Evolutionary conservation across 2,797 vertebrate genomes (phyloP), one percentile per base, ranked within the genome.

Genomic region (Euthynnus affinis): DNA sequence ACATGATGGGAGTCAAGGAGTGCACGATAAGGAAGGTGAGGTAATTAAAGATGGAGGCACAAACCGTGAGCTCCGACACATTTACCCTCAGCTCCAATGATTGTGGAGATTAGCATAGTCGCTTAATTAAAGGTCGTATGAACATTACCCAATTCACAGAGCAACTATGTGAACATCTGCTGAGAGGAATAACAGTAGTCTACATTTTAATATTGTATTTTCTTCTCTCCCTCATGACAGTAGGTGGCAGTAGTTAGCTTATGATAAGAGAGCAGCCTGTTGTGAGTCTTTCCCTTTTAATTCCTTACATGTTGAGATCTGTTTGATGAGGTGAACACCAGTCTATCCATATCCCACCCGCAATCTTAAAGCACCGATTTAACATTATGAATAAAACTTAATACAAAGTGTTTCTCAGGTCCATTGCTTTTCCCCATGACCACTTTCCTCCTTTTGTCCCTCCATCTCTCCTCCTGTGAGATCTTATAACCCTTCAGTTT

Each of bases 181-280:
- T 93, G 53, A 75, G 57, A 90, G 85, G 78, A 87, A 90, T 90
- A 71, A 93, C 87, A 84, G 73, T 85, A 73, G 67, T 74, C 32
- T 20, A 49, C 56, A 55, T 74, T 80, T 78, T 73, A 67, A 64
- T 15, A 64, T 66, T 74, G 58, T 57, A 22, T 62, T 91, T 90
- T 83, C 69, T 53, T 86, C 86, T 69, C 89, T 52, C 42, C 48
- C 23, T 65, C 23, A 10, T 58, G 72, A 83, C 95, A 93, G 93
- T 90, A 92, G 95, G 89, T 86, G 95, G 95, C 95, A 94, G 93
- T 95, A 94, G 91, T 88, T 82, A 83, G 89, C 91, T 82, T 53
- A n/a, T 69, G 32, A 81, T 65, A 42, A 42, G 20, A 58, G 40
- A 72, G 42, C 74, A 59, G 65, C 72, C 53, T 67, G 64, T 27